Base-by-base conservation (phyloP, 2,113 vertebrate species). In the Paramormyrops kingsleyae region DNA sequence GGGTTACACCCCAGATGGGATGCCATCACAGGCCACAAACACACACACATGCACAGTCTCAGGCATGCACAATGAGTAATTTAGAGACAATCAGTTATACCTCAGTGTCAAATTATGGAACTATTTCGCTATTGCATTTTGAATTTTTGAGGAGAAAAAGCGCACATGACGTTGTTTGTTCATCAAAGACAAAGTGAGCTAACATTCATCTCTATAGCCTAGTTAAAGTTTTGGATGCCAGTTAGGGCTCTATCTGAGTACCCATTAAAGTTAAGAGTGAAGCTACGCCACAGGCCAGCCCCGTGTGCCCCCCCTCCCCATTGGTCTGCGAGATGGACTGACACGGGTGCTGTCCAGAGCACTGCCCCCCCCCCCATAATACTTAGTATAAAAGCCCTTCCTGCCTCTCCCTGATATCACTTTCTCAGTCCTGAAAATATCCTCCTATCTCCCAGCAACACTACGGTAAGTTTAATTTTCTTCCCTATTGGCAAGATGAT, bases 291-390 rank as follows among this genome's bases (percentile, higher is more conserved):
- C 90, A 77, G 91, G 93, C 92, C 93, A 93, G 94, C 94, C 93
- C 94, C 91, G 70, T 91, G 91, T 90, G 52, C 90, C 35, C 56
- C 87, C n/a, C 1, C 17, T 39, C 17, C 0, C 27, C 88, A 94
- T 95, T 94, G 94, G 94, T 87, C 93, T 59, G 90, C 47, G 1
- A 13, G 88, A 47, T 62, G 91, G 94, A 93, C 0, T 59, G 92
- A 88, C 92, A 93, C 90, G 21, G 53, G 10, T 47, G 62, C 80
- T 91, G 92, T 91, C 90, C 92, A 88, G 89, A 83, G 42, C 0
- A 91, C 87, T 83, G 90, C 9, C 53, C 47, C 92, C 53, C 87
- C 17, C 89, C 8, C 2, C 42, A 85, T 13, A 24, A 50, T 42
- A 50, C 39, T 9, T n/a, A 42, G 39, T 92, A 94, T 94, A 95